A percentile compares a stretch with the other conserved stretches of the same genome.
These are phyloP conservation scores for Chymomyza procnemis DNA, from an alignment of 2,888 invertebrate species.

Conservation along the genomic window DNA sequence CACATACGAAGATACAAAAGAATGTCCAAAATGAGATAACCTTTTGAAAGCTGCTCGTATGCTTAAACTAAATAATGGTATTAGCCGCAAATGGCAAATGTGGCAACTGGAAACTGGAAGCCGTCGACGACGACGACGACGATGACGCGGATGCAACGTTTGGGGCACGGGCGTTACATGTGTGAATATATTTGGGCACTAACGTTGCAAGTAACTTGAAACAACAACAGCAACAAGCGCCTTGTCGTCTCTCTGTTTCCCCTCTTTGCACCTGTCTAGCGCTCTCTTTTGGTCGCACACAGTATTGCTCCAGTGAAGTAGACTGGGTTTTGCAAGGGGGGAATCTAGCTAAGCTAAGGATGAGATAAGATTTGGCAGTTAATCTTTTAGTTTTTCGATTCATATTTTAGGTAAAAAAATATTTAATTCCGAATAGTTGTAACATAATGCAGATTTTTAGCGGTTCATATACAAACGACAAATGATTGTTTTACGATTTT, in stretches of 20 bases:
- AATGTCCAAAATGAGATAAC: slow-evolving; percentile 56
- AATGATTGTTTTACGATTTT: too few relatives aligned
- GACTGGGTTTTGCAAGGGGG: too few relatives aligned
- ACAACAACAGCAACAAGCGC: slow-evolving; percentile 35
- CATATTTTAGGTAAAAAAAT: too few relatives aligned
- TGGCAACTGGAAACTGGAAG: neutral
- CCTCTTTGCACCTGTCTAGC: neutral
- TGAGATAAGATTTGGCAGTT: too few relatives aligned
- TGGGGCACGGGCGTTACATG: neutral
- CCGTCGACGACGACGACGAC: neutral
- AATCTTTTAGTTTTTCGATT: too few relatives aligned
- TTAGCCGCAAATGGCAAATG: slow-evolving; percentile 25
- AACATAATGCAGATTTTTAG: too few relatives aligned
- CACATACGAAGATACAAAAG: slow-evolving; percentile 25
- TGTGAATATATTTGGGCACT: slow-evolving; percentile 40
- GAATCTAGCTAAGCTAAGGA: too few relatives aligned
- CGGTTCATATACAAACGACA: too few relatives aligned
- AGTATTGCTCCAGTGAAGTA: neutral
- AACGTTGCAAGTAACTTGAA: slow-evolving; percentile 48
- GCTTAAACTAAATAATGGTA: slow-evolving; percentile 66
- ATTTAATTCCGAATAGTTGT: too few relatives aligned
- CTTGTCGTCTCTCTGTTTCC: slow-evolving; percentile 12
- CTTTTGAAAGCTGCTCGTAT: slow-evolving; percentile 62
- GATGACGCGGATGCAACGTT: too few relatives aligned
- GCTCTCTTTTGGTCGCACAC: neutral